Evolutionary conservation across 2,888 invertebrate genomes (phyloP).

Genomic region (Drosophila merina): DNA sequence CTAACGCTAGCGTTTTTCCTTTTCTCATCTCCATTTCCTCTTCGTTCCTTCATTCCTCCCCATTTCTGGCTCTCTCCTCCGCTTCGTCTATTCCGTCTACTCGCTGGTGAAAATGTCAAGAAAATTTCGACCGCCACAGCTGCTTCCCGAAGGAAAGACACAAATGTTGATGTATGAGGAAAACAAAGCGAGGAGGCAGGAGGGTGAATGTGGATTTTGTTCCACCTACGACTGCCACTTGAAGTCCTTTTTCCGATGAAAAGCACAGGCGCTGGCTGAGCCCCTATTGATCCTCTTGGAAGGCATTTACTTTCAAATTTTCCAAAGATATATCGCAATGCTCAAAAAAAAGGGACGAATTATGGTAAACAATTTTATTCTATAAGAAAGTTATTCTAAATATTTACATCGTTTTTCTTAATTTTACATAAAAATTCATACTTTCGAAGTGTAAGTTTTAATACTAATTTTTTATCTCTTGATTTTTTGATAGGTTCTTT

Average conservation of each 20-base stretch:
- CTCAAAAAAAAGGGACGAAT: too few species aligned
- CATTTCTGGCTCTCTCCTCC: constrained; percentile 1
- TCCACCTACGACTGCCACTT: constrained; percentile 32
- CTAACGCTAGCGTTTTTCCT: constrained; percentile 10
- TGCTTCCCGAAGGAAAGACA: constrained; percentile 28
- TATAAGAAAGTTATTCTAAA: too few species aligned
- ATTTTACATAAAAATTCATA: too few species aligned
- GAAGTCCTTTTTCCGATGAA: constrained; percentile 8
- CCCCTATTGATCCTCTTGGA: constrained; percentile 2
- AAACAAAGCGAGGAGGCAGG: constrained; percentile 9
- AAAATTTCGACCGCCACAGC: constrained; percentile 45
- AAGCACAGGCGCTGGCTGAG: constrained; percentile 7
- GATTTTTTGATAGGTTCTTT: too few species aligned
- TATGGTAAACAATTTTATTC: too few species aligned
- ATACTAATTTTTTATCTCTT: too few species aligned
- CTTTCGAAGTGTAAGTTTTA: too few species aligned
- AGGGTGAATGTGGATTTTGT: constrained; percentile 11
- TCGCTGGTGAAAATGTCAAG: constrained; percentile 42
- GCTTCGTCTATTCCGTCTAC: constrained; percentile 16
- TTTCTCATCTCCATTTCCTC: constrained; percentile 1
- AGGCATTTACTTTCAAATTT: too few species aligned
- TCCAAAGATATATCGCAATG: too few species aligned
- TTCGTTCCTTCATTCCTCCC: neutral
- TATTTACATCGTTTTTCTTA: too few species aligned
- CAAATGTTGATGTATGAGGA: constrained; percentile 7